Conservation (phyloP, 2,797 vertebrate genomes). For the Syngnathus acus region DNA sequence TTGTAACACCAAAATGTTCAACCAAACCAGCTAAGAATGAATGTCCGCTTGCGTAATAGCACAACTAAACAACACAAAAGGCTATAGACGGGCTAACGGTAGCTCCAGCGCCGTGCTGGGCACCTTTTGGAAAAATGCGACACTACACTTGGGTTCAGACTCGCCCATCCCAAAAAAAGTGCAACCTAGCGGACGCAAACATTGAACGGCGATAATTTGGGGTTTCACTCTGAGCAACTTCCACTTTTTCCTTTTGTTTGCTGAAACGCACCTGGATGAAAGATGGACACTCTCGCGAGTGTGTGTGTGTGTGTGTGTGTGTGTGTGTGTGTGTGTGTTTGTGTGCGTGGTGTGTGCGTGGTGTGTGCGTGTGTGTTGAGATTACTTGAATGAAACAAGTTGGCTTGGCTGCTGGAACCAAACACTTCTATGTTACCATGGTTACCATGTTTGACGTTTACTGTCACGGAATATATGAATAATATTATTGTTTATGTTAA, state of each 20-base stretch:
- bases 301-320: conserved; percentile 19
- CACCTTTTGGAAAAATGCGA: no score
- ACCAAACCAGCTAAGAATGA: neutral
- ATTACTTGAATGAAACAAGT: conserved; percentile 99
- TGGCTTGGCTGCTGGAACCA: conserved; percentile 97
- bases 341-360: conserved; percentile 3
- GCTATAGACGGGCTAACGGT: neutral
- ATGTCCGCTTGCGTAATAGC: neutral
- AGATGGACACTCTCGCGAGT: conserved; percentile 34
- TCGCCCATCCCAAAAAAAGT: no score
- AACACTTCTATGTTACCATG: conserved; percentile 86
- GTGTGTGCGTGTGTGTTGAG: conserved; percentile 63
- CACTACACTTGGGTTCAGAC: no score
- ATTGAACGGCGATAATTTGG: neutral
- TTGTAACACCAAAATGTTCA: neutral
- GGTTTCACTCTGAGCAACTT: conserved; percentile 44
- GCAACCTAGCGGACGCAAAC: neutral
- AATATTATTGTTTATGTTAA: conserved; percentile 53
- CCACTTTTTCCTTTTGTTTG: conserved; percentile 43
- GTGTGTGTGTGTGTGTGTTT: conserved; percentile 48
- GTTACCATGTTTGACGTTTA: conserved; percentile 57
- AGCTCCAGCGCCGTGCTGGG: neutral
- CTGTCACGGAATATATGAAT: conserved; percentile 64
- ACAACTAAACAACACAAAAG: neutral
- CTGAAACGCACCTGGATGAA: conserved; percentile 73